Evolutionary conservation across 2,113 vertebrate species (phyloP).

Genomic region (Dendrocopos noguchii): DNA sequence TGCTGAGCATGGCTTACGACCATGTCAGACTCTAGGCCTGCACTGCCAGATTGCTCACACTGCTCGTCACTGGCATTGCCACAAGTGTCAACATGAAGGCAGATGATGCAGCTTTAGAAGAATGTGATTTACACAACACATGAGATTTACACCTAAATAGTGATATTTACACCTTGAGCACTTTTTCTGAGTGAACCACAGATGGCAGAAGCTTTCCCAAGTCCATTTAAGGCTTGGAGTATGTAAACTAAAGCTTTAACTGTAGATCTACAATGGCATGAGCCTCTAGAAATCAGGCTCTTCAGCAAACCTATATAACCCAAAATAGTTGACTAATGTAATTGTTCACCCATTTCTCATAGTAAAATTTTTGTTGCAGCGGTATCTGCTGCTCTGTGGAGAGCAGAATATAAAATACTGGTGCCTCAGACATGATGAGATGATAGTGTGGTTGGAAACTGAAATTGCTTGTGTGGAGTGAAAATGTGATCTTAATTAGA

Average conservation of each 20-base stretch:
- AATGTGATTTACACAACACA: not conserved
- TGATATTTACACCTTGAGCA: fast-evolving
- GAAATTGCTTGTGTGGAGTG: not conserved
- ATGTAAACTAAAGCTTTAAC: not conserved
- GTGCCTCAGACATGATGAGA: not conserved
- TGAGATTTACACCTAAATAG: not conserved
- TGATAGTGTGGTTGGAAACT: not conserved
- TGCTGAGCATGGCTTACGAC: too few species aligned
- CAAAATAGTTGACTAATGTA: fast-evolving
- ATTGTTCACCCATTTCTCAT: not conserved
- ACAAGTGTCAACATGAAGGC: too few species aligned
- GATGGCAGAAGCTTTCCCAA: not conserved
- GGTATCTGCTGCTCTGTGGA: not conserved
- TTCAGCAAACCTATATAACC: not conserved
- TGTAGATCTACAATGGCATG: not conserved
- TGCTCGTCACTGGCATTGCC: too few species aligned
- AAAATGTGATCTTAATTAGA: not conserved
- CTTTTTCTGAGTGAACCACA: not conserved
- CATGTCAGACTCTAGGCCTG: too few species aligned
- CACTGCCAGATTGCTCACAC: too few species aligned
- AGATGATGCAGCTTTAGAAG: not conserved
- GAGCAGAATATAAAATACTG: not conserved
- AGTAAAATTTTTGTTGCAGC: not conserved
- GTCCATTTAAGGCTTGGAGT: fast-evolving
- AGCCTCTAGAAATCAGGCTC: fast-evolving